phyloP scores from a whole-genome alignment of 2,113 vertebrate species.

The Microtus richardsoni region DNA sequence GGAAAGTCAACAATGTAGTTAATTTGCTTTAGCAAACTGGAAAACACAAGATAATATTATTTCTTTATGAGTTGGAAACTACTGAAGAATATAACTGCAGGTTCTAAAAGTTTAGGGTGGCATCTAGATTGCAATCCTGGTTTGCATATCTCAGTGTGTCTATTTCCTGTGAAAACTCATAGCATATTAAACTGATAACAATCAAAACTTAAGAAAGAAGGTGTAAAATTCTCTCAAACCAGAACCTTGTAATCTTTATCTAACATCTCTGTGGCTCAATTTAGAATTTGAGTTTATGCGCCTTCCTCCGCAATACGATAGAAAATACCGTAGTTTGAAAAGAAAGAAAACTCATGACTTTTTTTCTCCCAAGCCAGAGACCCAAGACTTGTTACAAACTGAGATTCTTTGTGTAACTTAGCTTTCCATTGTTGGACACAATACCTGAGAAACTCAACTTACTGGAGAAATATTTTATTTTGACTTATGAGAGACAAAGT shows the following conservation, averaged over 20 bases:
- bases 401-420: neutral
- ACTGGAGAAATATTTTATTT: neutral
- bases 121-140: conserved; percentile 31
- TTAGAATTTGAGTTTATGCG: neutral
- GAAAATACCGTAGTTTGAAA: neutral
- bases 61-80: conserved; percentile 80
- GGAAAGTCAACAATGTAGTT: conserved; percentile 85
- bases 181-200: conserved; percentile 36
- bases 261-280: conserved; percentile 20
- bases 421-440: neutral
- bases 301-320: neutral
- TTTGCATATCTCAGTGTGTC: conserved; percentile 15
- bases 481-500: neutral
- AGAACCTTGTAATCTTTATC: neutral
- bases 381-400: fast-evolving
- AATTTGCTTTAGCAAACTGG: conserved; percentile 85
- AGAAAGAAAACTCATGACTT: neutral
- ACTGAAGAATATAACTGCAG: conserved; percentile 72
- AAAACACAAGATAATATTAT: conserved; percentile 85
- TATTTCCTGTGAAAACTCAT: neutral
- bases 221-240: conserved; percentile 33
- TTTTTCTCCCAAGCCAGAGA: neutral
- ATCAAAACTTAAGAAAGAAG: conserved; percentile 39
- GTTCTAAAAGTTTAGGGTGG: conserved; percentile 69
- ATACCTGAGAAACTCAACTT: neutral